phyloP scores from a whole-genome alignment of 2,113 vertebrate genomes.

The Antidorcas marsupialis region DNA sequence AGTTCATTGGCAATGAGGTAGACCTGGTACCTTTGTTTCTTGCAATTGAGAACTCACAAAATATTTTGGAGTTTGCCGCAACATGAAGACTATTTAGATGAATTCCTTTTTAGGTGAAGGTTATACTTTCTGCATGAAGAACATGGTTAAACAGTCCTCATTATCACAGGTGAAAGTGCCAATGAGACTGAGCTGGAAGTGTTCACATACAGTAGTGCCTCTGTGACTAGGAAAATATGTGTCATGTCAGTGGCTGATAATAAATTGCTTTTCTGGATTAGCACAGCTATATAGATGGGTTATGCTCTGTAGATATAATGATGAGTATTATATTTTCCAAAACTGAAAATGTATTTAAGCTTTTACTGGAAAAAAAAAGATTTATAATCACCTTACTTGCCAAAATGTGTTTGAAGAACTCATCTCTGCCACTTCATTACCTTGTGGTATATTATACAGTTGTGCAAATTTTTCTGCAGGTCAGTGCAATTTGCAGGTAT shows the following conservation, averaged over 20 bases:
- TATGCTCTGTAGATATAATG: constrained; percentile 25
- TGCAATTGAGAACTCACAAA: neutral
- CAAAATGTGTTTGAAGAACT: constrained; percentile 24
- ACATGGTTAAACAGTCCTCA: neutral
- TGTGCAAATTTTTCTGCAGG: neutral
- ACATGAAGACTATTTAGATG: neutral
- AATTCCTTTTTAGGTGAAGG: neutral
- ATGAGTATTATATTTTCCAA: neutral
- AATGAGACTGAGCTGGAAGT: neutral
- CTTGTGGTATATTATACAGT: neutral
- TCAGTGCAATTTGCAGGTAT: neutral
- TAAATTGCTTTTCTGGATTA: constrained; percentile 18
- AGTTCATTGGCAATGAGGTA: neutral
- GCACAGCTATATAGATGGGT: neutral
- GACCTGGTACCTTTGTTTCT: neutral
- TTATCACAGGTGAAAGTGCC: neutral
- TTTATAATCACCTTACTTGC: constrained; percentile 15
- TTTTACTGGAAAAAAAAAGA: constrained; percentile 37
- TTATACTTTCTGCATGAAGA: neutral
- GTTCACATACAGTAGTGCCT: neutral
- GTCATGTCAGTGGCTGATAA: neutral
- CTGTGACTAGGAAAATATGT: neutral
- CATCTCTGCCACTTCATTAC: constrained; percentile 29
- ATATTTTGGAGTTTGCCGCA: neutral
- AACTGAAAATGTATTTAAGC: constrained; percentile 13